Evolutionary conservation across 2,113 vertebrate species (phyloP), one percentile per base, ranked within the genome.

Genomic region (Scophthalmus maximus): DNA sequence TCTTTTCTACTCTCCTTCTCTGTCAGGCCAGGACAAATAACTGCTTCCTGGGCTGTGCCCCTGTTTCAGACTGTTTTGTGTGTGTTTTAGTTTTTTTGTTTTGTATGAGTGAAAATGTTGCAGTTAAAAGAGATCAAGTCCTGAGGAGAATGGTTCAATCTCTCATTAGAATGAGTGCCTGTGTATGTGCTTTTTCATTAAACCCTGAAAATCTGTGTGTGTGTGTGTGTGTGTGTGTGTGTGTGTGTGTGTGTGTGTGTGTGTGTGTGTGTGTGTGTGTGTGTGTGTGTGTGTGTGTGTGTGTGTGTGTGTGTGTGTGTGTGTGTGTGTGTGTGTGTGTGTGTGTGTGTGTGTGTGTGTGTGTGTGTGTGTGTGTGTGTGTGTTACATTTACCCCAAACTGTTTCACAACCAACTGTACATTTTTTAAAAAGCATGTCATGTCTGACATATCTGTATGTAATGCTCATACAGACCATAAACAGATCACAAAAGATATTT

Each of bases 81-180:
- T 66, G 32, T 44, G 44, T 56, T 59, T 69, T 2, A 12, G 9
- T 63, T 78, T 67, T 59, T 2, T 46, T 18, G 50, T 29, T 63
- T 47, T 72, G 44, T 49, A 30, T 49, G 66, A 49, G 23, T 62
- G 50, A 36, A 55, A 2, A n/a, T 20, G 38, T 40, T 15, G 11
- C 2, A 44, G 18, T n/a, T 6, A 4, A 2, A 47, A 56, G 20
- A 46, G 17, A 68, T 25, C 47, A 70, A 5, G 12, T 38, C 36
- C 12, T 53, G n/a, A n/a, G n/a, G n/a, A n/a, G n/a, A n/a, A n/a
- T n/a, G n/a, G n/a, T n/a, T n/a, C n/a, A n/a, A n/a, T n/a, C n/a
- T n/a, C n/a, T n/a, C n/a, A n/a, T n/a, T n/a, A n/a, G n/a, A n/a
- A n/a, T n/a, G n/a, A n/a, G n/a, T n/a, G n/a, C n/a, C n/a, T n/a